Evolutionary conservation across 2,888 invertebrate species (phyloP).

Genomic region (Helicoverpa assulta): DNA sequence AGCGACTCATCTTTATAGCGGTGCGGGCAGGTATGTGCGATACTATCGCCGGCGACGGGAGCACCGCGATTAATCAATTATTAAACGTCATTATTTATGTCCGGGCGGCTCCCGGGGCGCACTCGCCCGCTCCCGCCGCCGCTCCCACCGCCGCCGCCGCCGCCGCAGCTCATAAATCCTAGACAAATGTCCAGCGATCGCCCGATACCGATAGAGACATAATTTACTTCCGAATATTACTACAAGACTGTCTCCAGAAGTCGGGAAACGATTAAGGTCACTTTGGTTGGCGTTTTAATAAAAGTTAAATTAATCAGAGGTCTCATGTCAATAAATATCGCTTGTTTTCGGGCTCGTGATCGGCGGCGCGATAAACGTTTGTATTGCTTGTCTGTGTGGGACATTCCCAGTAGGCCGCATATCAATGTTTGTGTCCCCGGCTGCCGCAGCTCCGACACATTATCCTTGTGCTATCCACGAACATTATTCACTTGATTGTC

Average conservation of each 20-base stretch:
- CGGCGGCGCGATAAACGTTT: slow-evolving; percentile 59
- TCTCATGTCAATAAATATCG: slow-evolving; percentile 62
- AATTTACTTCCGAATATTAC: slow-evolving; percentile 77
- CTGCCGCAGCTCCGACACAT: slow-evolving; percentile 5
- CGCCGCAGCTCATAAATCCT: slow-evolving; percentile 69
- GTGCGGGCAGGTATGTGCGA: slow-evolving; percentile 64
- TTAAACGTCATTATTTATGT: slow-evolving; percentile 85
- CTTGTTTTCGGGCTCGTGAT: slow-evolving; percentile 48
- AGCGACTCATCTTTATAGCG: slow-evolving; percentile 77
- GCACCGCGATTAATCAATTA: slow-evolving; percentile 84
- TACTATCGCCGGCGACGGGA: slow-evolving; percentile 66
- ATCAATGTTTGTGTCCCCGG: slow-evolving; percentile 26
- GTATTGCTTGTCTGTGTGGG: slow-evolving; percentile 52
- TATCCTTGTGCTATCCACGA: neutral
- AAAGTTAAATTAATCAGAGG: slow-evolving; percentile 59
- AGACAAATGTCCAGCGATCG: slow-evolving; percentile 68
- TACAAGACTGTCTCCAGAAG: slow-evolving; percentile 49
- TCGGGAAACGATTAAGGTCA: slow-evolving; percentile 59
- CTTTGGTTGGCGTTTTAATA: slow-evolving; percentile 53
- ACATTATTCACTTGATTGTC: neutral
- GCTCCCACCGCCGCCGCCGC: slow-evolving; percentile 31
- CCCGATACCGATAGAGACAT: slow-evolving; percentile 78
- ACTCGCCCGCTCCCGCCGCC: slow-evolving; percentile 33
- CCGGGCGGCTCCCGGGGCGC: slow-evolving; percentile 65
- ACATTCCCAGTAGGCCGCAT: slow-evolving; percentile 52